These are phyloP conservation scores for Oreonectes daqikongensis DNA, from an alignment of 2,797 vertebrate species.

Conservation along the genomic window DNA sequence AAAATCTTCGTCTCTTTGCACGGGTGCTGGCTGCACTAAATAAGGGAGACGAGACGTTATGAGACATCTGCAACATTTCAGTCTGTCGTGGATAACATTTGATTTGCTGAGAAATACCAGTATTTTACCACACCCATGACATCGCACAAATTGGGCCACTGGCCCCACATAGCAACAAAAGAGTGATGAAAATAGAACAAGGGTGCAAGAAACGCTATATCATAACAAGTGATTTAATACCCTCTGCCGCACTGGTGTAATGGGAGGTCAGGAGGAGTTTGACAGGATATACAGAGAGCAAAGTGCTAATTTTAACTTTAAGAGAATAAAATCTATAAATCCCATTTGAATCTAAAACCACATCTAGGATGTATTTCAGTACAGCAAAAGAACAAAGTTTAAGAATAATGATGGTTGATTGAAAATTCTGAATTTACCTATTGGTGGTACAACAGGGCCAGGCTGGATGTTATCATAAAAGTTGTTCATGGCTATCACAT, in stretches of 20 bases:
- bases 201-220: slow-evolving; percentile 43
- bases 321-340: slow-evolving; percentile 12
- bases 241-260: slow-evolving; percentile 14
- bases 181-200: slow-evolving; percentile 37
- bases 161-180: slow-evolving; percentile 30
- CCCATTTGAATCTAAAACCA: not conserved
- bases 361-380: not conserved
- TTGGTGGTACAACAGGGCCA: slow-evolving; percentile 91
- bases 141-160: slow-evolving; percentile 20
- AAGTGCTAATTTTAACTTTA: slow-evolving; percentile 37
- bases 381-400: not conserved
- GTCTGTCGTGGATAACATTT: too few relatives aligned
- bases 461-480: slow-evolving; percentile 97
- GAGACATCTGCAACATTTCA: not conserved
- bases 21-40: slow-evolving; percentile 73
- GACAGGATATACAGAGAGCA: slow-evolving; percentile 25
- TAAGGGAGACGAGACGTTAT: slow-evolving; percentile 72
- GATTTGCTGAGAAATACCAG: not conserved
- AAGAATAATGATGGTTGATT: not conserved
- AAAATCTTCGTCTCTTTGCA: slow-evolving; percentile 94
- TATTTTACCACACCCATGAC: slow-evolving; percentile 11
- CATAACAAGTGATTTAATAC: slow-evolving; percentile 31
- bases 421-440: slow-evolving; percentile 74
- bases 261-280: slow-evolving; percentile 41
- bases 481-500: slow-evolving; percentile 91